phyloP scores from a whole-genome alignment of 2,113 vertebrate genomes.

The Cardinalis cardinalis region DNA sequence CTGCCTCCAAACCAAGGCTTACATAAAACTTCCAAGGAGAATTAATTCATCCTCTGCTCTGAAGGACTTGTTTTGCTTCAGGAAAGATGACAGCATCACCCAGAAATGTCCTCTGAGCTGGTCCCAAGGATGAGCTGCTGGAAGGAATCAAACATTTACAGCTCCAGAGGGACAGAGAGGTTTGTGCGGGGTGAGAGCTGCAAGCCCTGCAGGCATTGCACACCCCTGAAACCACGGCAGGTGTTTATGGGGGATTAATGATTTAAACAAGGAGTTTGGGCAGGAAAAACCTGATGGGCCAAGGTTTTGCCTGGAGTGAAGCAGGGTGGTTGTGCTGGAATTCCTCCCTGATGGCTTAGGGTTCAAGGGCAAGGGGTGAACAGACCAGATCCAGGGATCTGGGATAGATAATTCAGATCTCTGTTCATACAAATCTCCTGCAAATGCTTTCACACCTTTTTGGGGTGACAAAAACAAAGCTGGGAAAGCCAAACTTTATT shows the following conservation, averaged over 20 bases:
- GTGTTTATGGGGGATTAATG: neutral
- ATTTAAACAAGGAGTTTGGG: neutral
- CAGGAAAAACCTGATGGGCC: neutral
- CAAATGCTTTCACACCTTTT: neutral
- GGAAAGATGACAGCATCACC: constrained; percentile 29
- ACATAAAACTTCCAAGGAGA: constrained; percentile 32
- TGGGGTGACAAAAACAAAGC: neutral
- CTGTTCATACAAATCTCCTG: neutral
- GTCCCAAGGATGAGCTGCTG: constrained; percentile 1
- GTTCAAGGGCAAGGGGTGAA: neutral
- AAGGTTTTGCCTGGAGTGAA: neutral
- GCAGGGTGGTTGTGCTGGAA: neutral
- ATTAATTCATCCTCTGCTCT: constrained; percentile 6
- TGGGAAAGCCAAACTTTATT: neutral
- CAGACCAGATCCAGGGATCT: neutral
- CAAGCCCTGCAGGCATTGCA: neutral
- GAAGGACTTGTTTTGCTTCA: constrained; percentile 48
- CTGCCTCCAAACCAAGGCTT: neutral
- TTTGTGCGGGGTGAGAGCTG: neutral
- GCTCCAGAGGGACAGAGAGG: neutral
- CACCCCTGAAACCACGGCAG: neutral
- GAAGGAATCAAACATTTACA: neutral
- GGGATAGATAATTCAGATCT: neutral
- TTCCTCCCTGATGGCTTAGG: neutral
- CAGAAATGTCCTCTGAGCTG: constrained; percentile 11